phyloP scores from a whole-genome alignment of 53 echinoderm and acorn worm species.

The Crossaster papposus region DNA sequence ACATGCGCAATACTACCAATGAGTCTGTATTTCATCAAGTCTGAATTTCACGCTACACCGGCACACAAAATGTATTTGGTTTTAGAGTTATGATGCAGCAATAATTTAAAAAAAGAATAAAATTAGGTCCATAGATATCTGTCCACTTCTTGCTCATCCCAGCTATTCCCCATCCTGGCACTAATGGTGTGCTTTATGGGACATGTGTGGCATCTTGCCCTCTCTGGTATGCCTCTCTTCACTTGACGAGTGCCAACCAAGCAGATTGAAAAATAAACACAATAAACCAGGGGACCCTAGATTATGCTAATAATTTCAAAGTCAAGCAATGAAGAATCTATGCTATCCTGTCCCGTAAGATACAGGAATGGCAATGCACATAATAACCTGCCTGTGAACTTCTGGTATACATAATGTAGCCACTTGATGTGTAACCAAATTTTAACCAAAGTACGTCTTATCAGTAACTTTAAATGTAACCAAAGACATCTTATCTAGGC shows the following conservation, averaged over 20 bases:
- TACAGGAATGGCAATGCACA: neutral
- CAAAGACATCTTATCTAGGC: too few relatives aligned
- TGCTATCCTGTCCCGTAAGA: neutral
- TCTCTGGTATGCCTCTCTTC: conserved; percentile 54
- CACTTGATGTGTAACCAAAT: neutral
- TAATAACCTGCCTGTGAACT: neutral
- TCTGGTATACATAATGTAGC: neutral
- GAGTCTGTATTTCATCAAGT: too few relatives aligned
- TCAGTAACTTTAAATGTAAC: too few relatives aligned
- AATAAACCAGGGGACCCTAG: conserved; percentile 1
- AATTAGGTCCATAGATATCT: neutral
- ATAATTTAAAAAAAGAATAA: too few relatives aligned
- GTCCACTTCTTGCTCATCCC: neutral
- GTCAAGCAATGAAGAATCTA: neutral
- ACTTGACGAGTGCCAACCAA: conserved; percentile 19
- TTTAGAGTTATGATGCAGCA: too few relatives aligned
- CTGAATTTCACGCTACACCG: too few relatives aligned
- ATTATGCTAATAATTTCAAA: neutral
- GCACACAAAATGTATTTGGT: too few relatives aligned
- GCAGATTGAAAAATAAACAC: conserved; percentile 40
- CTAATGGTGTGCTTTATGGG: conserved; percentile 27
- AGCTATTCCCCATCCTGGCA: neutral
- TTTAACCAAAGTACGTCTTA: too few relatives aligned
- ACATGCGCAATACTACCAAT: too few relatives aligned
- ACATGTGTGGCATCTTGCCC: conserved; percentile 30